Base-by-base conservation (phyloP, 2,888 invertebrate species). In the Brenthis hecate region DNA sequence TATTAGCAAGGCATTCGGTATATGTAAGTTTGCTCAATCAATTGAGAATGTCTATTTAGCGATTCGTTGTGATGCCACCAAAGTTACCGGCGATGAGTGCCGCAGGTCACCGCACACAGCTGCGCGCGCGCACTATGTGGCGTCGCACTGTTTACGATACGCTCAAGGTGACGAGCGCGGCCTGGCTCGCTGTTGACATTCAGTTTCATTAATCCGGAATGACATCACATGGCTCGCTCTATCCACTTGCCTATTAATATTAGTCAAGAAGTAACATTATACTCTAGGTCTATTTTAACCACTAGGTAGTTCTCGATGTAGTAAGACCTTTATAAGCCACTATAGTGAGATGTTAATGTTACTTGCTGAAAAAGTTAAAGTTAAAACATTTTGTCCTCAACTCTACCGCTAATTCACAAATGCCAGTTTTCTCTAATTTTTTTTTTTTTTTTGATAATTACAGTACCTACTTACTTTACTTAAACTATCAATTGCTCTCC, bases 201-300 rank as follows among this genome's bases (percentile, higher is more conserved):
- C 55, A 62, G 51, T 56, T 60, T 51, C 67, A 68, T 63, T 72
- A 72, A 68, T 60, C 65, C 56, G 16, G 23, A 58, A 51, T 73
- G 73, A 72, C 73, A 72, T 72, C 70, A 70, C 61, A 28, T 51
- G 13, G 48, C 16, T 23, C 66, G 6, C 32, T 61, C 19, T 53
- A 19, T 8, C 3, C 16, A 5, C 13, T 36, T 13, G 13, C 19
- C 8, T 36, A n/a, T 13, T 13, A 16, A 3, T 63, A 54, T 64
- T 54, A 62, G 13, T 47, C 56, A 36, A 56, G 50, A 61, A n/a
- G 54, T 66, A 58, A 28, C 53, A 47, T 60, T 13, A 60, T 58
- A 66, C n/a, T 6, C 19, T 54, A 48, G 57, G 19, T 13, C n/a
- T 28, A 28, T 48, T 48, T 58, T 6, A 48, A 23, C 58, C 14